Conservation (phyloP, 2,888 invertebrate genomes). For the Argyra leucocephala region DNA sequence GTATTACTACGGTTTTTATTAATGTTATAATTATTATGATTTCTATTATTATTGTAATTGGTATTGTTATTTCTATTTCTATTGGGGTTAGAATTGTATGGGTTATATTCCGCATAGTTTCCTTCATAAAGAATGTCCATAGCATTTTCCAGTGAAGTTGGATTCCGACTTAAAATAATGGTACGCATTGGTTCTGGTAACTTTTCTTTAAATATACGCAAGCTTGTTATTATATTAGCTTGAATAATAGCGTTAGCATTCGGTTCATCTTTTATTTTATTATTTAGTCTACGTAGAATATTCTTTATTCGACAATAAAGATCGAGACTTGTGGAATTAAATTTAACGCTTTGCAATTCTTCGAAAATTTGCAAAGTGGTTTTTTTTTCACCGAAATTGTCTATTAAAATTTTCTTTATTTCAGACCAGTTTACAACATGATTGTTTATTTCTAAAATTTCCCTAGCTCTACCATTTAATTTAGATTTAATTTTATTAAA, state of each 20-base stretch:
- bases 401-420: slow-evolving; percentile 14
- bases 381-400: slow-evolving; percentile 10
- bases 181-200: slow-evolving; percentile 11
- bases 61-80: background rate
- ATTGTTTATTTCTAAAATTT: slow-evolving; percentile 17
- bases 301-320: background rate
- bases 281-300: slow-evolving; percentile 6
- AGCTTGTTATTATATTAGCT: slow-evolving; percentile 10
- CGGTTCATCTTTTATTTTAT: slow-evolving; percentile 15
- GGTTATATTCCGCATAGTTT: slow-evolving; percentile 14
- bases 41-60: background rate
- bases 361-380: background rate
- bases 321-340: background rate
- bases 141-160: background rate
- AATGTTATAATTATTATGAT: too few species aligned
- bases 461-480: slow-evolving; percentile 15
- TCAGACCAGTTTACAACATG: slow-evolving; percentile 16
- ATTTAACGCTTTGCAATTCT: background rate
- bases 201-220: slow-evolving; percentile 13
- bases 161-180: slow-evolving; percentile 14
- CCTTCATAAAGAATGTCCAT: slow-evolving; percentile 11
- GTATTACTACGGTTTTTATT: too few species aligned
- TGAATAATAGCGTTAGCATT: background rate
- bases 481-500: slow-evolving; percentile 18
- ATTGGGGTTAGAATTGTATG: background rate